Evolutionary conservation across 2,888 invertebrate genomes (phyloP).

Genomic region (Bombylius discolor): DNA sequence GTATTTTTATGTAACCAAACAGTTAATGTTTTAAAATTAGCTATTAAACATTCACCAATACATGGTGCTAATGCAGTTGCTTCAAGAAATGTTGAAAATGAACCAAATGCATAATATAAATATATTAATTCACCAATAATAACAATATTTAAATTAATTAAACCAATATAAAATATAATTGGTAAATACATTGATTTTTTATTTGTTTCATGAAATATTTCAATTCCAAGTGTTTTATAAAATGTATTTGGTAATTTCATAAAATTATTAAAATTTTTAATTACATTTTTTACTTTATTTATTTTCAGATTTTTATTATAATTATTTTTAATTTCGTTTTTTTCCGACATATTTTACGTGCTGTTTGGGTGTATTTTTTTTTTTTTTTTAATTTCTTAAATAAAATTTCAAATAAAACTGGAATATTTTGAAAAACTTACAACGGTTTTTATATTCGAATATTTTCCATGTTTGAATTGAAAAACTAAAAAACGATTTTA

Average conservation of each 20-base stretch:
- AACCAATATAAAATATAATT: slow-evolving; percentile 14
- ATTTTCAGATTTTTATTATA: no score
- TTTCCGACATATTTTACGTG: no score
- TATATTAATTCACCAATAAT: slow-evolving; percentile 23
- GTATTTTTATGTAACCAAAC: slow-evolving; percentile 19
- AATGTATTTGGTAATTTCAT: slow-evolving; percentile 20
- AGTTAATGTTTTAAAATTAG: slow-evolving; percentile 23
- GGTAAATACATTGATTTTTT: not conserved
- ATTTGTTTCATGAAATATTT: slow-evolving; percentile 15
- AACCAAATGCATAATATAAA: slow-evolving; percentile 21
- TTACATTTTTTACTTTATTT: no score
- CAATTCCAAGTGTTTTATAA: slow-evolving; percentile 22
- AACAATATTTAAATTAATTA: slow-evolving; percentile 21
- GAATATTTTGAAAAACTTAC: no score
- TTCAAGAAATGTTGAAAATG: slow-evolving; percentile 23
- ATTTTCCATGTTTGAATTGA: no score
- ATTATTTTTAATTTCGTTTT: no score
- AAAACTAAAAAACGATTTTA: no score
- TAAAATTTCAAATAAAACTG: no score
- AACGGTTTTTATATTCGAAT: no score
- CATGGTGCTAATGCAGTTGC: slow-evolving; percentile 25
- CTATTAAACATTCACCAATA: slow-evolving; percentile 21
- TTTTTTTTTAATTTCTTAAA: no score
- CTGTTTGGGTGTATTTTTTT: no score
- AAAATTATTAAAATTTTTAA: slow-evolving; percentile 15